phyloP scores from a whole-genome alignment of 2,113 vertebrate genomes.

The Semnornis frantzii region DNA sequence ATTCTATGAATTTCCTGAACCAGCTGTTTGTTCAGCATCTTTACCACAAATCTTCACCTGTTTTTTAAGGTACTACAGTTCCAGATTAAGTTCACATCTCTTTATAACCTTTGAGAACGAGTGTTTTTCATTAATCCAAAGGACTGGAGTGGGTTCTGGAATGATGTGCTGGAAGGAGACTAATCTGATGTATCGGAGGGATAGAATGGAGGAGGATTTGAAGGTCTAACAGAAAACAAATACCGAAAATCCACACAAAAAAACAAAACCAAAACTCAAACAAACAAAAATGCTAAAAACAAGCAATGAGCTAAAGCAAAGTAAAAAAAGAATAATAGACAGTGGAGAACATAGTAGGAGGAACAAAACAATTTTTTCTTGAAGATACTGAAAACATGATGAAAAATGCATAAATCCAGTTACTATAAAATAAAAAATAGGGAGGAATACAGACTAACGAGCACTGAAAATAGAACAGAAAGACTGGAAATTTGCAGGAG shows the following conservation, averaged over 20 bases:
- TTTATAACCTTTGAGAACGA: neutral
- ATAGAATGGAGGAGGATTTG: neutral
- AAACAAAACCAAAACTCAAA: too few species aligned
- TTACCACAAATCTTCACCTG: neutral
- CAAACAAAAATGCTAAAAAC: too few species aligned
- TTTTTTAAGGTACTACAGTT: neutral
- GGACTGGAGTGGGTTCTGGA: neutral
- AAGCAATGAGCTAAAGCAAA: too few species aligned
- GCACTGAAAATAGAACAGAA: neutral
- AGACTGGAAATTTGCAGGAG: neutral
- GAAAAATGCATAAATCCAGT: neutral
- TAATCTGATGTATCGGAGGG: neutral
- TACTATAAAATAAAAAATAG: neutral
- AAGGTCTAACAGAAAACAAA: neutral
- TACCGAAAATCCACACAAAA: neutral
- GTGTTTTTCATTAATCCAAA: neutral
- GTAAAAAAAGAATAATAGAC: neutral
- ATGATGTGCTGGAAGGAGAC: neutral
- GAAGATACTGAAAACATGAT: neutral
- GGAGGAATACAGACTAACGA: neutral
- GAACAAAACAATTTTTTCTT: neutral
- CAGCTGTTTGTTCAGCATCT: neutral
- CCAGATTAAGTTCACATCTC: neutral
- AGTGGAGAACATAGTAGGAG: neutral
- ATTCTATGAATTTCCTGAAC: neutral